A percentile compares a stretch with the other conserved stretches of the same genome.
These are phyloP conservation scores for Meta bourneti DNA, from an alignment of 2,888 invertebrate genomes.

Conservation along the genomic window DNA sequence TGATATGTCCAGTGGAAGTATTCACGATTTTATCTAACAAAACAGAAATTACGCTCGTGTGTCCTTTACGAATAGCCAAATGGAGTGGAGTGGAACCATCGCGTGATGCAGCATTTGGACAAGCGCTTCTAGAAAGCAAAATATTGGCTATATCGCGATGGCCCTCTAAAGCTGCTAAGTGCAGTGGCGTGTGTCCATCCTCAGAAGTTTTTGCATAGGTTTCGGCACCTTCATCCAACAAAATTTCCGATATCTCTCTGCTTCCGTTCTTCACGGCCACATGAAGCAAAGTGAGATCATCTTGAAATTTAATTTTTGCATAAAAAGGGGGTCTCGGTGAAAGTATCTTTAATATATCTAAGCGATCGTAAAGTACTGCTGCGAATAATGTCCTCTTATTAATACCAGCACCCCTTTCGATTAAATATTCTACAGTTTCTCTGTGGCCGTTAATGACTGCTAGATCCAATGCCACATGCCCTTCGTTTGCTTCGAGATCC, in stretches of 20 bases:
- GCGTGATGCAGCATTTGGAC: background rate
- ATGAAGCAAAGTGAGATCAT: background rate
- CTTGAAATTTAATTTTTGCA: too few species aligned
- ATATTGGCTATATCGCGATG: conserved; percentile 8
- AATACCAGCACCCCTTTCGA: conserved; percentile 87
- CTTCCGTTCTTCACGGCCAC: background rate
- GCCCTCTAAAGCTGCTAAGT: conserved; percentile 79
- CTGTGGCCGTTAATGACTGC: background rate
- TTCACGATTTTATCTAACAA: background rate
- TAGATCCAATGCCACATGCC: background rate
- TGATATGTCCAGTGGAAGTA: background rate
- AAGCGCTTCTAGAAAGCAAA: conserved; percentile 30
- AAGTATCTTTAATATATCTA: background rate
- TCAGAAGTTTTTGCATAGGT: conserved; percentile 83
- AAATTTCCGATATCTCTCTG: conserved; percentile 30
- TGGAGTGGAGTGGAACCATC: background rate
- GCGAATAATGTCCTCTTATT: conserved; percentile 81
- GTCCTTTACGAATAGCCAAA: background rate
- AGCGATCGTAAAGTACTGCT: background rate
- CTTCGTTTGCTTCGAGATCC: background rate
- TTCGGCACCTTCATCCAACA: conserved; percentile 89
- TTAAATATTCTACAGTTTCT: conserved; percentile 25
- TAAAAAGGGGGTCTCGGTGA: background rate
- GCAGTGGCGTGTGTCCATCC: conserved; percentile 86
- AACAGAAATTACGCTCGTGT: background rate